phyloP scores from a whole-genome alignment of 1,140 invertebrate genomes.

The Magallana angulata region DNA sequence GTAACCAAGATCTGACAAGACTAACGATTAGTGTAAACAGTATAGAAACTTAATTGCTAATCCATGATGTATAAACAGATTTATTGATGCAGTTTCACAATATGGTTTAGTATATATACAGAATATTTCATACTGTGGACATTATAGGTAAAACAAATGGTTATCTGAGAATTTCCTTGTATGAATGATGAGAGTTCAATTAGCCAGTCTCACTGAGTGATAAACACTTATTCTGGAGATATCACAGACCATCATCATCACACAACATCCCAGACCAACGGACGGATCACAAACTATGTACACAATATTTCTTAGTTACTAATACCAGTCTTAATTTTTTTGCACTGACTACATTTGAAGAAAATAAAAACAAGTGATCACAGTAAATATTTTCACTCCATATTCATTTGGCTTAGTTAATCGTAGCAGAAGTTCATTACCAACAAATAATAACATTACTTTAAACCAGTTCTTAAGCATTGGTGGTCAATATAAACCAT shows the following conservation, averaged over 20 bases:
- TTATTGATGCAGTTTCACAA: slow-evolving; percentile 37
- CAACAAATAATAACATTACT: neutral
- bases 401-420: neutral
- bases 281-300: slow-evolving; percentile 5
- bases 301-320: neutral
- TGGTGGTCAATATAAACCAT: slow-evolving; percentile 5
- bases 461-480: slow-evolving; percentile 8
- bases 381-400: neutral
- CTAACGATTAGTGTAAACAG: too few species aligned
- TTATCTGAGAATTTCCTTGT: slow-evolving; percentile 13
- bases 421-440: neutral
- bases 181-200: slow-evolving; percentile 20
- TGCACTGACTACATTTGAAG: slow-evolving; percentile 10
- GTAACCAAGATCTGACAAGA: too few species aligned
- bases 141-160: slow-evolving; percentile 10
- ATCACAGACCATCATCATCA: slow-evolving; percentile 10
- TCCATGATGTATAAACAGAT: neutral
- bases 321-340: neutral
- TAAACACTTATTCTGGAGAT: slow-evolving; percentile 4
- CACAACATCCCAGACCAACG: neutral
- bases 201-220: slow-evolving; percentile 25
- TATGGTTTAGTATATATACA: slow-evolving; percentile 16
- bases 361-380: neutral
- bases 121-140: slow-evolving; percentile 31
- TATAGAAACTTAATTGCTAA: too few species aligned